Evolutionary conservation across 1,140 invertebrate species (phyloP).

Genomic region (Heliconius melpomene): DNA sequence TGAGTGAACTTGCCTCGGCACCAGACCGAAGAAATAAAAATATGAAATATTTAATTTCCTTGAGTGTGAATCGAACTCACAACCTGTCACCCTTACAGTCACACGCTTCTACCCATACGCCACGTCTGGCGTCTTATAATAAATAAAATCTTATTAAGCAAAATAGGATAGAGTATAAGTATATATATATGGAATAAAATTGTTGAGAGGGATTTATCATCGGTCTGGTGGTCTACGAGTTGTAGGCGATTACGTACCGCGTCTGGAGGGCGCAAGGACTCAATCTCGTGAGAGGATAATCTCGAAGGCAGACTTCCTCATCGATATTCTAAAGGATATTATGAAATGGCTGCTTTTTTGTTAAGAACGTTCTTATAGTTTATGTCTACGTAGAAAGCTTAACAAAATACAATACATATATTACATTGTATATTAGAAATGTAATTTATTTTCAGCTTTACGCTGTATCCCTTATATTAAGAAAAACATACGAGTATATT

Average conservation of each 20-base stretch:
- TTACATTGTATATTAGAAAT: not conserved
- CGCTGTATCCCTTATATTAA: too few relatives aligned
- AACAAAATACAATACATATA: not conserved
- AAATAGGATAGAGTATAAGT: not conserved
- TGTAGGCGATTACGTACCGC: slow-evolving; percentile 34
- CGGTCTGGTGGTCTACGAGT: slow-evolving; percentile 29
- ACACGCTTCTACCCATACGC: too few relatives aligned
- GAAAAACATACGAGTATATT: not conserved
- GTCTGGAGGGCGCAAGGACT: slow-evolving; percentile 42
- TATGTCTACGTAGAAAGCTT: not conserved
- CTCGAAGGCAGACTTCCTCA: slow-evolving; percentile 51
- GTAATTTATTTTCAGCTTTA: too few relatives aligned
- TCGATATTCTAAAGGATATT: slow-evolving; percentile 42
- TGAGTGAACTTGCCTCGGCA: too few relatives aligned
- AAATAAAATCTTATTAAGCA: not conserved
- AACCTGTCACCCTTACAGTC: too few relatives aligned
- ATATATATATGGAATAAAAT: not conserved
- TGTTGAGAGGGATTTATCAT: slow-evolving; percentile 20
- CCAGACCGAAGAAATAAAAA: too few relatives aligned
- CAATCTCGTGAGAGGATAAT: slow-evolving; percentile 63
- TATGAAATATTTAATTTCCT: too few relatives aligned
- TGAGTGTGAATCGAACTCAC: too few relatives aligned
- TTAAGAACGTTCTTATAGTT: not conserved
- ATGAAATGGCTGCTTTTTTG: slow-evolving; percentile 35
- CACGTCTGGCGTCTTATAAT: not conserved